phyloP scores from a whole-genome alignment of 2,797 vertebrate species.

The Parauchenoglanis ngamensis region DNA sequence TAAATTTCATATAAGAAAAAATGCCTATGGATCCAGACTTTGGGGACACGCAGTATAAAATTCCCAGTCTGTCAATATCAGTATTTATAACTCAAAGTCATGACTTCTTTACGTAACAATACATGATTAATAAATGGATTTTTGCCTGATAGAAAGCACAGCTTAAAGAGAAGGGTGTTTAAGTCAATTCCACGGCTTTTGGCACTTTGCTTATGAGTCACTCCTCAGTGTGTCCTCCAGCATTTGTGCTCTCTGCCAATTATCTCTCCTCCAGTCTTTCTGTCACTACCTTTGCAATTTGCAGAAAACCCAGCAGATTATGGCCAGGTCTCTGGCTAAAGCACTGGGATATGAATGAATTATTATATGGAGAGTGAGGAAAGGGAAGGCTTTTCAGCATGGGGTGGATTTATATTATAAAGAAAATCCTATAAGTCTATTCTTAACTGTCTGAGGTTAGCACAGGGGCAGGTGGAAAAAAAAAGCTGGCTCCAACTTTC shows the following conservation, averaged over 20 bases:
- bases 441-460: conserved; percentile 35
- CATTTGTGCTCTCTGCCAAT: conserved; percentile 59
- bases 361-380: conserved; percentile 33
- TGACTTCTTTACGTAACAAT: conserved; percentile 30
- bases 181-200: conserved; percentile 22
- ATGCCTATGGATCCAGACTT: too few species aligned
- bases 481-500: conserved; percentile 43
- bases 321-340: conserved; percentile 49
- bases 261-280: conserved; percentile 62
- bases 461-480: conserved; percentile 21
- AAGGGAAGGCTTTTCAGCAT: conserved; percentile 30
- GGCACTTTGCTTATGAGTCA: conserved; percentile 62
- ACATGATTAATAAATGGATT: neutral
- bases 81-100: conserved; percentile 35
- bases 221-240: conserved; percentile 48
- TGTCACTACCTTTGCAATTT: conserved; percentile 58
- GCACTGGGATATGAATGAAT: conserved; percentile 23
- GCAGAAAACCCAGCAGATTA: conserved; percentile 49
- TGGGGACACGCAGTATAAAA: too few species aligned
- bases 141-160: conserved; percentile 11
- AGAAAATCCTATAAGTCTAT: conserved; percentile 17
- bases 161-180: conserved; percentile 17
- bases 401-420: conserved; percentile 31
- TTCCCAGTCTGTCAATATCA: neutral
- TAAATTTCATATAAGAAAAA: too few species aligned